Evolutionary conservation across 2,113 vertebrate species (phyloP).

Genomic region (Myxocyprinus asiaticus): DNA sequence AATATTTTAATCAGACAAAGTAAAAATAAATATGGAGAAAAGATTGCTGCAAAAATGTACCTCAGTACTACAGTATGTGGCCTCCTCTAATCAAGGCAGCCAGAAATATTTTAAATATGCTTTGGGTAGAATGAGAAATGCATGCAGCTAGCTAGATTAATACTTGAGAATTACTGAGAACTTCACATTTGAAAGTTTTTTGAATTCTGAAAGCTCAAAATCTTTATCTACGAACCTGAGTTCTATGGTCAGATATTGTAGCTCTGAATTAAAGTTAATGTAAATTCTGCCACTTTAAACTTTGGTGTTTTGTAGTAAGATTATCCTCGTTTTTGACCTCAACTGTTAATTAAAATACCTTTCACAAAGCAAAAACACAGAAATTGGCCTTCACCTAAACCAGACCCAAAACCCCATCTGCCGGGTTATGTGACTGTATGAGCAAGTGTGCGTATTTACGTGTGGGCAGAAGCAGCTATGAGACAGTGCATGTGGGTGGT

Average conservation of each 20-base stretch:
- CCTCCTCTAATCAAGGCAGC: not conserved
- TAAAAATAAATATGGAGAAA: not conserved
- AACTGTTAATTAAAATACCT: slow-evolving; percentile 77
- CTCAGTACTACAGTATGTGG: too few species aligned
- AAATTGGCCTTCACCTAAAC: slow-evolving; percentile 62
- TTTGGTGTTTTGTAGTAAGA: slow-evolving; percentile 45
- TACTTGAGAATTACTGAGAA: not conserved
- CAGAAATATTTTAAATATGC: slow-evolving; percentile 1
- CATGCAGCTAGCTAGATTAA: too few species aligned
- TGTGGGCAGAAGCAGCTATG: slow-evolving; percentile 39
- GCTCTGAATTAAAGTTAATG: not conserved
- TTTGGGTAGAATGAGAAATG: not conserved
- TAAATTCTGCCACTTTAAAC: not conserved
- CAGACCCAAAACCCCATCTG: slow-evolving; percentile 71
- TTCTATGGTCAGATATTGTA: not conserved
- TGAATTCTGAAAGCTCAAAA: not conserved
- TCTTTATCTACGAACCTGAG: not conserved
- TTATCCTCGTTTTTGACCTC: slow-evolving; percentile 69
- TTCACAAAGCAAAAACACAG: slow-evolving; percentile 59
- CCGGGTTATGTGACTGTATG: slow-evolving; percentile 61
- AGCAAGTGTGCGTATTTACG: slow-evolving; percentile 43
- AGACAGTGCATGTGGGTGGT: slow-evolving; percentile 55
- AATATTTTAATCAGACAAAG: slow-evolving; percentile 27
- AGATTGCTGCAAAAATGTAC: too few species aligned
- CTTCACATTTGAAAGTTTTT: too few species aligned